These are phyloP conservation scores for Peucedramus taeniatus DNA, from an alignment of 2,113 vertebrate species.

Conservation along the genomic window DNA sequence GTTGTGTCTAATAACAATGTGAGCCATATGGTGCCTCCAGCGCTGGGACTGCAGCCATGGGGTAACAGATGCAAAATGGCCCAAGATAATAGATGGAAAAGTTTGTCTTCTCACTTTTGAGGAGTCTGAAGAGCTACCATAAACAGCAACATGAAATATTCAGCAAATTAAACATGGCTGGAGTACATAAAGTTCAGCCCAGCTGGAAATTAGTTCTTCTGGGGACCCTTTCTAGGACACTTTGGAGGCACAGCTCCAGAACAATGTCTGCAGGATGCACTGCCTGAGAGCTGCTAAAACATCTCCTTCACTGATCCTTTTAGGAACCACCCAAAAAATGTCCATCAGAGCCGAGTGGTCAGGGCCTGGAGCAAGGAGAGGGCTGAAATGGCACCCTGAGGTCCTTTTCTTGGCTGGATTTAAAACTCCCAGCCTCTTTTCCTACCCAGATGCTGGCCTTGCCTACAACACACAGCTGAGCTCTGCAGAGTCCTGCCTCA, in stretches of 20 bases:
- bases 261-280: background rate
- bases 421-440: background rate
- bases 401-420: background rate
- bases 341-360: fast-evolving
- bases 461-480: background rate
- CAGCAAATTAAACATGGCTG: background rate
- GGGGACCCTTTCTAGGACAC: background rate
- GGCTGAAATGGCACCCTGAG: background rate
- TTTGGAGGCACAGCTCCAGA: background rate
- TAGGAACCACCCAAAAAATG: background rate
- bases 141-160: background rate
- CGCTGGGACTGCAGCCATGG: conserved; percentile 23
- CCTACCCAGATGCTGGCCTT: background rate
- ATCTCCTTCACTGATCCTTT: background rate
- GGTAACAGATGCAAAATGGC: conserved; percentile 53
- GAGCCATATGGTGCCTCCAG: conserved; percentile 57
- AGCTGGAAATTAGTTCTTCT: background rate
- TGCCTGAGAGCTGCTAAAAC: background rate
- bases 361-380: background rate
- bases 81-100: conserved; percentile 50
- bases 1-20: background rate
- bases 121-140: conserved; percentile 14
- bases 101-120: conserved; percentile 16
- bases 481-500: background rate
- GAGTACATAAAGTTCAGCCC: background rate